These are phyloP conservation scores for Cryptoblepharus egeriae DNA, from an alignment of 2,797 vertebrate species.

Conservation along the genomic window DNA sequence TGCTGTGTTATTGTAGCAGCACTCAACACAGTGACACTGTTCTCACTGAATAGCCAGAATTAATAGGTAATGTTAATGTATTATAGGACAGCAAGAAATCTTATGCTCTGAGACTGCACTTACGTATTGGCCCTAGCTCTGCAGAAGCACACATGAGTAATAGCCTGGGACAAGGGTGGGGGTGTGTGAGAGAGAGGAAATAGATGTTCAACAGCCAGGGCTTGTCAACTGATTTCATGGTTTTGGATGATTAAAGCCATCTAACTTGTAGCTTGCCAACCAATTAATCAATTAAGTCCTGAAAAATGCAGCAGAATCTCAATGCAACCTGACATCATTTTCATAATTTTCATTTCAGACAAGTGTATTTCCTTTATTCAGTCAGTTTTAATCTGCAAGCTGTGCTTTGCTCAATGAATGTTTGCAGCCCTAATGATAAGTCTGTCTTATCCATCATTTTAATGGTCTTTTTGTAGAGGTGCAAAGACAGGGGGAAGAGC, in stretches of 20 bases:
- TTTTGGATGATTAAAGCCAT: conserved; percentile 14
- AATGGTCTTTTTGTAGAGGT: conserved; percentile 20
- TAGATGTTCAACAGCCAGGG: not conserved
- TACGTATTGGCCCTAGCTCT: not conserved
- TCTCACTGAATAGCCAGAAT: conserved; percentile 9
- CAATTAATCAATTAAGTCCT: conserved; percentile 28
- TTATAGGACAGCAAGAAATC: conserved; percentile 14
- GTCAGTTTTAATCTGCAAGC: conserved; percentile 30
- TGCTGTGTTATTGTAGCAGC: not conserved
- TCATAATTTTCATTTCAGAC: conserved; percentile 27
- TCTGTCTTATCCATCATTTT: conserved; percentile 27
- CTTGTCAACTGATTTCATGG: not conserved
- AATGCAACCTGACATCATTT: conserved; percentile 13
- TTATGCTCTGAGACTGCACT: not conserved
- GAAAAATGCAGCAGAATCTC: not conserved
- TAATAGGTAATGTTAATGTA: conserved; percentile 2
- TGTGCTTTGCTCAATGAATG: conserved; percentile 18
- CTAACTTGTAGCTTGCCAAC: conserved; percentile 2
- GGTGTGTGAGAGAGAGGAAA: not conserved
- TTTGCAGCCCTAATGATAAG: conserved; percentile 37
- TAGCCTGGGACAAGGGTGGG: not conserved
- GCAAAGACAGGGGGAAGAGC: not conserved
- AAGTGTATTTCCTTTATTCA: conserved; percentile 24
- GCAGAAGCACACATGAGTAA: conserved; percentile 22
- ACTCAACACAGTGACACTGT: not conserved